Base-by-base conservation (phyloP, 2,113 vertebrate species). In the Leptosomus discolor region DNA sequence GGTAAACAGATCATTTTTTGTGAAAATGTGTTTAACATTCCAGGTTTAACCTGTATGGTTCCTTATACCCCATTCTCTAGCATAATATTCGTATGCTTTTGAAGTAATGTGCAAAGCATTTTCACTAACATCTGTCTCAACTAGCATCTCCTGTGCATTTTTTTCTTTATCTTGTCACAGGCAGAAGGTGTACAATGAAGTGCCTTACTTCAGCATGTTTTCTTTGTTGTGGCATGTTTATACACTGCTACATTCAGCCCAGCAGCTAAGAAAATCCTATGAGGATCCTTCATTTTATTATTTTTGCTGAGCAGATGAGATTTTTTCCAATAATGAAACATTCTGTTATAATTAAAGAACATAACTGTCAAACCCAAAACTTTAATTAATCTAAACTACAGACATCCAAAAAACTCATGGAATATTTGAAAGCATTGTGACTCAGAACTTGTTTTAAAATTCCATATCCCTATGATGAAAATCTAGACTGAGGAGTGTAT, bases 231-330 rank as follows among this genome's bases (percentile, higher is more conserved):
- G 61, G 27, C 71, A 73, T 85, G 67, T 85, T 93, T 90, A 64
- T 43, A 92, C 48, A 12, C 12, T 65, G 45, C 53, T 90, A 23
- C 63, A 51, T 34, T 75, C 70, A 94, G 53, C 78, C 56, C 65
- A 90, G 65, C 53, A 85, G 82, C 70, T 88, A 92, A 6, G 5
- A 85, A 85, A 53, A 73, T 93, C 75, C 85, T 88, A 3, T 18
- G 57, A 80, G 82, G 63, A 27, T 69, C 57, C 78, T 85, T 76
- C 4, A 45, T 94, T 87, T 92, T 65, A 64, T 69, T 76, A 64
- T 69, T 92, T 94, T 93, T 93, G 91, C 85, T 93, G 75, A 93
- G 82, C 48, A 85, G 75, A 43, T 78, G 14, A 92, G 39, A 76
- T 76, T 86, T 94, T 90, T 73, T 37, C 51, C 67, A 43, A 30